Conservation (phyloP, 2,888 invertebrate genomes). For the Tuta absoluta region DNA sequence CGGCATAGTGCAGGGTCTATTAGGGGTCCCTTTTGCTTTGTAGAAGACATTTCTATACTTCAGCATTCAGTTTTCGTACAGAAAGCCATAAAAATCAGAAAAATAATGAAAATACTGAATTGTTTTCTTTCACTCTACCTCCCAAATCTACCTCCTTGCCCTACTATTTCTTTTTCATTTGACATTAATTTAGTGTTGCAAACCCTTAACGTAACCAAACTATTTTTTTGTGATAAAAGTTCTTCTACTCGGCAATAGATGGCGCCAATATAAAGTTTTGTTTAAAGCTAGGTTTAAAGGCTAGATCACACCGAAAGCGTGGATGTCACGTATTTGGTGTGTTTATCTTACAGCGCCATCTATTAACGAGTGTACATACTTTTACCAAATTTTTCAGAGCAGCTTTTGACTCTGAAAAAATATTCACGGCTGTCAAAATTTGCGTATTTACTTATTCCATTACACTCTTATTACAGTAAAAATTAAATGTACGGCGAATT, state of each 20-base stretch:
- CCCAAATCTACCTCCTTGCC: too few relatives aligned
- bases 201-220: background rate
- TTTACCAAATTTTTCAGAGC: slow-evolving; percentile 2
- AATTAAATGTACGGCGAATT: too few relatives aligned
- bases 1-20: slow-evolving; percentile 68
- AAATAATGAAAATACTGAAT: background rate
- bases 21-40: slow-evolving; percentile 59
- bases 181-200: background rate
- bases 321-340: slow-evolving; percentile 12
- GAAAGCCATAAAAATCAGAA: slow-evolving; percentile 15
- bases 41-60: slow-evolving; percentile 42
- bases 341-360: too few relatives aligned
- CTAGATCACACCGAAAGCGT: background rate
- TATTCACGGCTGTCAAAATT: background rate
- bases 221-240: background rate
- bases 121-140: background rate
- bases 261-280: too few relatives aligned
- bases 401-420: background rate
- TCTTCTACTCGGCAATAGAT: background rate
- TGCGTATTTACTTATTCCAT: background rate
- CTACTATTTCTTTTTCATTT: background rate
- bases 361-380: background rate
- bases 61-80: slow-evolving; percentile 11
- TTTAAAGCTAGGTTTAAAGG: too few relatives aligned
- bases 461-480: too few relatives aligned